These are phyloP conservation scores for Okapia johnstoni DNA, from an alignment of 2,113 vertebrate species.

Conservation along the genomic window DNA sequence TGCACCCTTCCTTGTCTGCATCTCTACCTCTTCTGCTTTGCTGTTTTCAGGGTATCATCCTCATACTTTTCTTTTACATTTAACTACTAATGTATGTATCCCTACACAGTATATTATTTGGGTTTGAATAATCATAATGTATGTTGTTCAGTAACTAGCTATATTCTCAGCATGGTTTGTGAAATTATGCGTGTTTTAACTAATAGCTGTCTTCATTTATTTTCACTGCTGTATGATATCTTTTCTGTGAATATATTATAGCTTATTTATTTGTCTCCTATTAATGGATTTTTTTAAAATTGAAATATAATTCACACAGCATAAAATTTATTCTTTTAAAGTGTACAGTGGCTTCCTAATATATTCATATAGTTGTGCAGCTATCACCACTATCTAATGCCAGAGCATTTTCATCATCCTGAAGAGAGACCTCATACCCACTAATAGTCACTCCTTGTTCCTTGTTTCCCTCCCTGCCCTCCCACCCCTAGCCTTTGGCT, in stretches of 20 bases:
- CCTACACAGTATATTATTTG: background rate
- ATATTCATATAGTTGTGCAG: background rate
- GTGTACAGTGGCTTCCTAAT: background rate
- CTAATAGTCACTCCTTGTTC: background rate
- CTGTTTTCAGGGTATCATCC: background rate
- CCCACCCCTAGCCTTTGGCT: background rate
- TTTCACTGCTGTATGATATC: background rate
- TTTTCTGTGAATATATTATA: background rate
- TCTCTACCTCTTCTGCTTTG: background rate
- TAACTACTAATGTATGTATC: background rate
- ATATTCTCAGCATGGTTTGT: background rate
- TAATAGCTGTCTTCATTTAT: slow-evolving; percentile 7
- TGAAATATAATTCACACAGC: background rate
- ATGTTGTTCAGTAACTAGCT: background rate
- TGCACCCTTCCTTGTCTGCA: background rate
- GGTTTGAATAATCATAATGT: background rate
- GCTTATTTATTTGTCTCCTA: background rate
- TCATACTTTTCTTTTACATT: background rate
- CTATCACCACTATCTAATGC: background rate
- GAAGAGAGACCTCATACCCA: background rate
- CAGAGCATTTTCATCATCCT: background rate
- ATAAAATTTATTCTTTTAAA: background rate
- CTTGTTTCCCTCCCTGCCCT: background rate
- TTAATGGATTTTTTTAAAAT: background rate
- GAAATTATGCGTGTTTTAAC: background rate